These are phyloP conservation scores for Gari tellinella DNA, from an alignment of 2,888 invertebrate genomes.

Conservation along the genomic window DNA sequence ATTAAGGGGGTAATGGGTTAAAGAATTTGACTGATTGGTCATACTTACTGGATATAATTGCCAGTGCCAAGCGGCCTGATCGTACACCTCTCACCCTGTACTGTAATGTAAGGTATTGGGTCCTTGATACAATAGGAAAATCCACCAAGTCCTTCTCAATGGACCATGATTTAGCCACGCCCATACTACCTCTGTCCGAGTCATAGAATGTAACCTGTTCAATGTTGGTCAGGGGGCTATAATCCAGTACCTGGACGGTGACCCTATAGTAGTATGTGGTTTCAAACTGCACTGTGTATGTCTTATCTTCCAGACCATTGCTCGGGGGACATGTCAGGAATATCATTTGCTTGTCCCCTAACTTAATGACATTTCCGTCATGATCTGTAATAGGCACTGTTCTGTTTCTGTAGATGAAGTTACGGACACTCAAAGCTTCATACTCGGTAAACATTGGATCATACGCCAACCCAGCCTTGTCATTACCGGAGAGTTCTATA, in stretches of 20 bases:
- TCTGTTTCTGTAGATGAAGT: slow-evolving; percentile 70
- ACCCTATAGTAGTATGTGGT: slow-evolving; percentile 56
- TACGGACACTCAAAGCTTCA: slow-evolving; percentile 80
- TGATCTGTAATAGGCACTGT: slow-evolving; percentile 55
- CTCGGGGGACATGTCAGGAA: slow-evolving; percentile 71
- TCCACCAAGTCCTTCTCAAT: slow-evolving; percentile 91
- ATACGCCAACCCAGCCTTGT: slow-evolving; percentile 94
- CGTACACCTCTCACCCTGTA: slow-evolving; percentile 74
- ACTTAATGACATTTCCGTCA: slow-evolving; percentile 10
- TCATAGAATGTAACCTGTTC: slow-evolving; percentile 81
- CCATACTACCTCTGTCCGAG: slow-evolving; percentile 38
- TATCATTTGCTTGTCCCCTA: slow-evolving; percentile 65
- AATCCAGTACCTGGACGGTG: slow-evolving; percentile 81
- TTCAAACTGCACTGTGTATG: slow-evolving; percentile 65
- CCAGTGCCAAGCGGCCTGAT: slow-evolving; percentile 81
- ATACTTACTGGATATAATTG: slow-evolving; percentile 79
- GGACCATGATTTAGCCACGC: slow-evolving; percentile 62
- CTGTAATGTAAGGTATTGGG: slow-evolving; percentile 79
- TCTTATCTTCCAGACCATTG: slow-evolving; percentile 40
- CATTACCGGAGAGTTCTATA: slow-evolving; percentile 92
- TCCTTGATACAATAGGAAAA: slow-evolving; percentile 94
- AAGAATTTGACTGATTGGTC: too few species aligned
- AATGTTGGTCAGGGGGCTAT: slow-evolving; percentile 77
- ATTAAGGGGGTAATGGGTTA: too few species aligned
- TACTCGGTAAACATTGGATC: slow-evolving; percentile 91